Percentiles rank a stretch among this genome's conserved stretches.
phyloP scores from a whole-genome alignment of 2,113 vertebrate species.

The Megatriorchis doriae region DNA sequence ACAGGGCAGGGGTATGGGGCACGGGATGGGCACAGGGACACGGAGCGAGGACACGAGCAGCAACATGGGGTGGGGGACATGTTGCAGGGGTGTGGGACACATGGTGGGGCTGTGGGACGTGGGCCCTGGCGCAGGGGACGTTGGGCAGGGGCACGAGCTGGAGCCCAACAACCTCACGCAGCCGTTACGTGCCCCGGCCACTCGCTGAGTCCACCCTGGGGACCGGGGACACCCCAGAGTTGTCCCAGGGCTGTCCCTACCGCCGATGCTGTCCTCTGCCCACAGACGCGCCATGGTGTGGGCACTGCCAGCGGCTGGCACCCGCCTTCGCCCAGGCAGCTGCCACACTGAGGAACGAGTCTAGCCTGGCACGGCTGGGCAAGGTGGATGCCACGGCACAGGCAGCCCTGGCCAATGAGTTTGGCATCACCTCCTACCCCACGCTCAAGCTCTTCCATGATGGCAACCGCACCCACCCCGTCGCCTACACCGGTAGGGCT shows the following conservation, averaged over 20 bases:
- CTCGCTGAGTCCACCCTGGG: neutral
- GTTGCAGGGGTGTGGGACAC: neutral
- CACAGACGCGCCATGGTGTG: conserved; percentile 87
- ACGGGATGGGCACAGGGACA: neutral
- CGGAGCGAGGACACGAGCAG: too few relatives aligned
- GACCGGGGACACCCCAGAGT: neutral
- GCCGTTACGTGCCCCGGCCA: accelerated
- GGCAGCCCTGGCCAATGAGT: conserved; percentile 78
- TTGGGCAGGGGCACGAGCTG: accelerated
- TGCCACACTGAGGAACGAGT: conserved; percentile 66
- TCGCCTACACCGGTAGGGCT: conserved; percentile 73
- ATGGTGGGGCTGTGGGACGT: accelerated
- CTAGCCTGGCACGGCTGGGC: conserved; percentile 66
- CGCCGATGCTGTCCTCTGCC: neutral
- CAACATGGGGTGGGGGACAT: too few relatives aligned
- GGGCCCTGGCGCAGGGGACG: neutral
- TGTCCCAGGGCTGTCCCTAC: neutral
- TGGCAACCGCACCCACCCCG: conserved; percentile 76
- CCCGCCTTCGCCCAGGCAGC: conserved; percentile 81
- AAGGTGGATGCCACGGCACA: conserved; percentile 83
- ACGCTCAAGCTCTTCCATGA: conserved; percentile 81
- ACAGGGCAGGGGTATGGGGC: neutral
- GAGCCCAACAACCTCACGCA: neutral
- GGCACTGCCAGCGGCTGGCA: conserved; percentile 82
- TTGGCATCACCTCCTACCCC: conserved; percentile 78